These are phyloP conservation scores for Nicator chloris DNA, from an alignment of 2,113 vertebrate species.

Conservation along the genomic window DNA sequence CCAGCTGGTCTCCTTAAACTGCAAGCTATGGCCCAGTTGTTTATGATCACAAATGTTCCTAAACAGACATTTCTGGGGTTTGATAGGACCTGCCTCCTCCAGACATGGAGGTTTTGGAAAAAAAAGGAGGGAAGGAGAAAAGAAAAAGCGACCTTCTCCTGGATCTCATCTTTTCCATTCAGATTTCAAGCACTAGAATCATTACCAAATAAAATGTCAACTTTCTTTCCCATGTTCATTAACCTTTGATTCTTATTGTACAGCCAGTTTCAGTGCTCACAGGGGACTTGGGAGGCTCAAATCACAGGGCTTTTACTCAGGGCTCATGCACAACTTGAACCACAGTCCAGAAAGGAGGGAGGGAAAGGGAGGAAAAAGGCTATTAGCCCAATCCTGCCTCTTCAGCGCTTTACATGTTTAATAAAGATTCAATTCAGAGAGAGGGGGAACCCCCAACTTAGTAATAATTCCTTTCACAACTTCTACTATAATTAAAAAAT, in stretches of 20 bases:
- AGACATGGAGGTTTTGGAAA: not conserved
- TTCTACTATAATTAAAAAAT: conserved; percentile 65
- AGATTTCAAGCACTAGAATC: conserved; percentile 2
- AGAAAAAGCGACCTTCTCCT: not conserved
- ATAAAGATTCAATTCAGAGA: conserved; percentile 60
- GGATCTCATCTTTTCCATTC: not conserved
- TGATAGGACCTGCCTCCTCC: not conserved
- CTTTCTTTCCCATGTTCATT: conserved; percentile 41
- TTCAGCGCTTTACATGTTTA: conserved; percentile 55
- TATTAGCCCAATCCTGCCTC: conserved; percentile 52
- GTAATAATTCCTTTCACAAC: conserved; percentile 64
- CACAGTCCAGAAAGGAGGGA: not conserved
- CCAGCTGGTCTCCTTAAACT: conserved; percentile 4
- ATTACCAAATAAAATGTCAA: conserved; percentile 58
- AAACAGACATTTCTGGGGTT: not conserved
- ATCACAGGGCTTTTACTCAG: conserved; percentile 32
- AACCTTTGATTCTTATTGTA: conserved; percentile 64
- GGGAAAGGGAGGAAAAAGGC: not conserved
- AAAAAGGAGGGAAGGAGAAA: not conserved
- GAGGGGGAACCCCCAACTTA: conserved; percentile 45
- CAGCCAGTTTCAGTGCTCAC: conserved; percentile 37
- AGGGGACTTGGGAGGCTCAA: conserved; percentile 11
- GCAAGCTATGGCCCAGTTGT: not conserved
- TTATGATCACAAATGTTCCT: not conserved
- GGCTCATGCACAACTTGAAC: conserved; percentile 10